Base-by-base conservation (phyloP, 1,140 invertebrate genomes). In the Bradysia coprophila region DNA sequence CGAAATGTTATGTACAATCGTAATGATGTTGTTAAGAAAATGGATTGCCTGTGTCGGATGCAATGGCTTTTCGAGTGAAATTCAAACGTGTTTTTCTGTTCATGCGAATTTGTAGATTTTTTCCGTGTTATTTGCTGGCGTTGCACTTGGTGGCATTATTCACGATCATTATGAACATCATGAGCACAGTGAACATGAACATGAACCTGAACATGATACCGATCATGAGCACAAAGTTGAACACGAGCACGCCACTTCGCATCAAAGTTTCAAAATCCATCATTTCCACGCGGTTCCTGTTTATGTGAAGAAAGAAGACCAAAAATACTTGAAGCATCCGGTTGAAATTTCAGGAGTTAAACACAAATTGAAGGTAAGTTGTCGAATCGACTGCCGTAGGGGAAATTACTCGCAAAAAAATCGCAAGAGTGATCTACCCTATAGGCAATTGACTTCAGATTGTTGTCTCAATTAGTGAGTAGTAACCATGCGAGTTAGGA, bases 231-330 rank as follows among this genome's bases (percentile, higher is more conserved):
- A 71, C 40, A 65, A 71, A 44, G 56, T 72, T 23, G 62, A 72
- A 43, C 69, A 73, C 45, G 71, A 73, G 48, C 69, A 72, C 48
- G 72, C 72, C 18, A 73, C 70, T 46, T 74, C 72, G 18, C 72
- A 73, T 49, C 72, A 75, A 54, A 72, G 68, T 24, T 68, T 75
- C 46, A 73, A 74, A 47, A 71, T 75, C 48, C 70, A 74, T 49
- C 72, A 75, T 46, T 74, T 70, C 54, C 72, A 74, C 46, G 64
- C 72, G 6, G 72, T 75, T 8, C 72, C 72, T 11, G 71, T 73
- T 3, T 74, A 73, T 54, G 62, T 73, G 3, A 75, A 74, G 59
- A 72, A 74, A 49, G 72, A 74, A 51, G 68, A 74, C 53, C 65
- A 63, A 49, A 68, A 75, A 51, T 54, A 72, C 24, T 54, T 74